Evolutionary conservation across 2,113 vertebrate genomes (phyloP).

Genomic region (Lampris megalopsis): DNA sequence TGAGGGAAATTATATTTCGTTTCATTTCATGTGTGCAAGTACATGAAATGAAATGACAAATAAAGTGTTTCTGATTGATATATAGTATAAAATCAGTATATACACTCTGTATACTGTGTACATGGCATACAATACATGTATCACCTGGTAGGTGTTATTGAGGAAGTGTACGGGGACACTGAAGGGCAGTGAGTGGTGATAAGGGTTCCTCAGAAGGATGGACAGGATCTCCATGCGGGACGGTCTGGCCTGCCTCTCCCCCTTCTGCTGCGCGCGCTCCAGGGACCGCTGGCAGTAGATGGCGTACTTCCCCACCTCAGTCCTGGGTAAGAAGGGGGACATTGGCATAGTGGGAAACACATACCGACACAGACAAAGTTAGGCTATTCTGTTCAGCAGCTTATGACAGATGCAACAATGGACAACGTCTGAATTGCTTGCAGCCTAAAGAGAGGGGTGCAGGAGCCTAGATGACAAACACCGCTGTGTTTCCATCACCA

Average conservation of each 20-base stretch:
- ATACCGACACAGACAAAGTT: not conserved
- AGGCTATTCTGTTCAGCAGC: not conserved
- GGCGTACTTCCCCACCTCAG: conserved; percentile 97
- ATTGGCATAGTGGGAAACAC: not conserved
- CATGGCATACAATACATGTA: not conserved
- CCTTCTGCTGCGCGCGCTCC: conserved; percentile 93
- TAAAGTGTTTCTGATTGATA: too few species aligned
- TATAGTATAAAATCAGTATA: too few species aligned
- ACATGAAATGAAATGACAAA: too few species aligned
- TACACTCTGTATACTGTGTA: not conserved
- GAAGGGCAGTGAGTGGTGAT: conserved; percentile 96
- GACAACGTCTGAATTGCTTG: not conserved
- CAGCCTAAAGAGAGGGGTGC: too few species aligned
- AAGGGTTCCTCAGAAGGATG: conserved; percentile 95
- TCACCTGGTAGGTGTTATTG: conserved; percentile 96
- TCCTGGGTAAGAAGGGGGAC: conserved; percentile 76
- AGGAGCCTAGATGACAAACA: too few species aligned
- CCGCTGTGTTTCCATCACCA: too few species aligned
- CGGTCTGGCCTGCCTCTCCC: conserved; percentile 91
- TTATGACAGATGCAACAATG: not conserved
- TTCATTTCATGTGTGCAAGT: too few species aligned
- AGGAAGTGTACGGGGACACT: conserved; percentile 98
- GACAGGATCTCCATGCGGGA: conserved; percentile 98
- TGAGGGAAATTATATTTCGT: too few species aligned
- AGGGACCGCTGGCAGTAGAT: conserved; percentile 97